Evolutionary conservation across 2,113 vertebrate species (phyloP), one percentile per base, ranked within the genome.

Genomic region (Hucho hucho): DNA sequence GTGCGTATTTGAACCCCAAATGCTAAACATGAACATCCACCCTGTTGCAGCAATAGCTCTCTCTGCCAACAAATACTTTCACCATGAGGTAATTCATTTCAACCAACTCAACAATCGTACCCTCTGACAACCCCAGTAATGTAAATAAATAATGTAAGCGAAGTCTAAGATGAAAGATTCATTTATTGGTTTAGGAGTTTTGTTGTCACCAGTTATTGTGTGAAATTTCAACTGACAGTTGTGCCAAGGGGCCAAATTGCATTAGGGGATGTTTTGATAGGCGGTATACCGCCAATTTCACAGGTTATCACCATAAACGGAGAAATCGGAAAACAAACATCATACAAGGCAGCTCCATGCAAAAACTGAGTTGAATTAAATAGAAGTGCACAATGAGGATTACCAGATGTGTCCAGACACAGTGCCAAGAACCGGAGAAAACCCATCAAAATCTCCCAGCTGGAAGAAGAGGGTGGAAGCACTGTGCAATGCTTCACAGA

Each of bases 31-130:
- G 76, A 86, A 87, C 81, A 90, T 89, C 88, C 90, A 75, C 90
- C 88, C 87, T 84, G 78, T 83, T 85, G 82, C 58, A 79, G 76
- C 64, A 29, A 76, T 4, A 46, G 70, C 26, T 0, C 37, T 74
- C 67, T 49, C 67, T 72, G 87, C 88, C 88, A 90, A 80, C 75
- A 82, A 82, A 94, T 93, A 81, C 61, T 90, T 93, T 78, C 68
- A 86, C 75, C 72, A 81, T 94, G 92, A 94, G 81, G 90, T 92
- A 89, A 93, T 80, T 61, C 25, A 37, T 69, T 77, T 84, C 74
- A 78, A 65, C 74, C 9, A 43, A 43, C 9, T 43, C 9, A 43
- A 43, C 37, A 43, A 43, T 2, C 9, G 0, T 43, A 11, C 9
- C 0, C 2, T 43, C 9, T 43, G 37, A 43, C 37, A 43, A 43